phyloP scores from a whole-genome alignment of 2,888 invertebrate species.

The Cataglyphis rosenhaueri region DNA sequence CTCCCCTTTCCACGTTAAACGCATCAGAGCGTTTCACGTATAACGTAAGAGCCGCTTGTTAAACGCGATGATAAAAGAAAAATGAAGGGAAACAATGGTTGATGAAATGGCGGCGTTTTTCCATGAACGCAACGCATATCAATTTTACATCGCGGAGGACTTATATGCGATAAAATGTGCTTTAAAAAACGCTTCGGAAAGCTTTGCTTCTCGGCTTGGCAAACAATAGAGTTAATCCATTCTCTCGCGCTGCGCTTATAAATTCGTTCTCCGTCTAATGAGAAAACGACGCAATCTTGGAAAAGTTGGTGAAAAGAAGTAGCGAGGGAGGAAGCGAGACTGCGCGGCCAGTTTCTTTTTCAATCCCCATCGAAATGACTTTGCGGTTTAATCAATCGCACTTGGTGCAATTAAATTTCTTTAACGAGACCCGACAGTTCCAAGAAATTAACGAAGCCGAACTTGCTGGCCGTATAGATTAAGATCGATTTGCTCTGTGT shows the following conservation, averaged over 20 bases:
- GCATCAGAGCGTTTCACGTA: constrained; percentile 42
- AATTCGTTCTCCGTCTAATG: constrained; percentile 55
- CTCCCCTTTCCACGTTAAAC: constrained; percentile 44
- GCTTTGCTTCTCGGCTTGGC: constrained; percentile 58
- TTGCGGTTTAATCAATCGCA: constrained; percentile 69
- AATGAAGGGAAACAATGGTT: constrained; percentile 56
- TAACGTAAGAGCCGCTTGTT: constrained; percentile 53
- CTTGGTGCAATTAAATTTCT: constrained; percentile 72
- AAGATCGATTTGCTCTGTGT: constrained; percentile 64
- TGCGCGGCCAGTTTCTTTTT: constrained; percentile 53
- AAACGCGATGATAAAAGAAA: constrained; percentile 25
- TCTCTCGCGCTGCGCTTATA: constrained; percentile 41
- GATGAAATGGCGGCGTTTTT: constrained; percentile 58
- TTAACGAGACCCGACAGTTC: constrained; percentile 65
- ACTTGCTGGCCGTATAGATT: constrained; percentile 64
- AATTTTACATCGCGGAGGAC: constrained; percentile 57
- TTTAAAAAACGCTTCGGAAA: constrained; percentile 23
- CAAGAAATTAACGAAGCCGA: constrained; percentile 64
- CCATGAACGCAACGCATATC: constrained; percentile 49
- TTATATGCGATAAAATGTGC: constrained; percentile 45
- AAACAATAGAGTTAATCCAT: constrained; percentile 60
- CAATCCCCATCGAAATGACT: constrained; percentile 63
- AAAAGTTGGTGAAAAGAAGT: constrained; percentile 4
- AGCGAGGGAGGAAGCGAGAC: background rate
- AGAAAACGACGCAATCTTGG: constrained; percentile 59